These are phyloP conservation scores for Xenops minutus DNA, from an alignment of 2,797 vertebrate genomes.

Conservation along the genomic window DNA sequence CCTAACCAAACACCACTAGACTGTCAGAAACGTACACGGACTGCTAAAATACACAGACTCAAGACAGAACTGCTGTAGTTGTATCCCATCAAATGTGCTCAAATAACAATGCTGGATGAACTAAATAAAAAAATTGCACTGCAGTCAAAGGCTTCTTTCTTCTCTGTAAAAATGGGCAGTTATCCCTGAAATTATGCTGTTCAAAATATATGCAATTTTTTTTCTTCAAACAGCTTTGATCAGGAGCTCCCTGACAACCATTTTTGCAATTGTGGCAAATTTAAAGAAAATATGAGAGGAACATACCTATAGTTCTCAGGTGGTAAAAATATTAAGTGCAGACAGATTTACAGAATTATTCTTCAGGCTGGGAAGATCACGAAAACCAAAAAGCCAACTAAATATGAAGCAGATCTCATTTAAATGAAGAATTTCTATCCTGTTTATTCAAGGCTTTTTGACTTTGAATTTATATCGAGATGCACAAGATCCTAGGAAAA, in stretches of 20 bases:
- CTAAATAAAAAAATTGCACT: background rate
- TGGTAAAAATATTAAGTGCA: background rate
- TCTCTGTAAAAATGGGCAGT: background rate
- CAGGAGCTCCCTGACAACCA: background rate
- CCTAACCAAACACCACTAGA: background rate
- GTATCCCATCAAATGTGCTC: background rate
- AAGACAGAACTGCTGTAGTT: background rate
- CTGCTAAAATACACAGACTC: background rate
- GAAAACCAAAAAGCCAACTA: background rate
- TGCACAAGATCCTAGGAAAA: background rate
- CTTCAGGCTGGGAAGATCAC: background rate
- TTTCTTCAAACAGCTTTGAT: background rate
- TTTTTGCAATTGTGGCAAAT: background rate
- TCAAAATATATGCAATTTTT: background rate
- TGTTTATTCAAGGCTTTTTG: background rate
- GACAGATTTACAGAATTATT: background rate
- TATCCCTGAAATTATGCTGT: background rate
- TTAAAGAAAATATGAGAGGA: background rate
- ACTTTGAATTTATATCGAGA: background rate
- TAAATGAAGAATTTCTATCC: background rate
- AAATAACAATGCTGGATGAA: background rate
- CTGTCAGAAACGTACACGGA: background rate
- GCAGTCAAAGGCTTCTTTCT: background rate
- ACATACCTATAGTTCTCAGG: rapidly evolving
- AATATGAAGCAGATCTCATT: background rate